A percentile compares a stretch with the other conserved stretches of the same genome.
Conservation (phyloP, 2,888 invertebrate species). For the Phania funesta region DNA sequence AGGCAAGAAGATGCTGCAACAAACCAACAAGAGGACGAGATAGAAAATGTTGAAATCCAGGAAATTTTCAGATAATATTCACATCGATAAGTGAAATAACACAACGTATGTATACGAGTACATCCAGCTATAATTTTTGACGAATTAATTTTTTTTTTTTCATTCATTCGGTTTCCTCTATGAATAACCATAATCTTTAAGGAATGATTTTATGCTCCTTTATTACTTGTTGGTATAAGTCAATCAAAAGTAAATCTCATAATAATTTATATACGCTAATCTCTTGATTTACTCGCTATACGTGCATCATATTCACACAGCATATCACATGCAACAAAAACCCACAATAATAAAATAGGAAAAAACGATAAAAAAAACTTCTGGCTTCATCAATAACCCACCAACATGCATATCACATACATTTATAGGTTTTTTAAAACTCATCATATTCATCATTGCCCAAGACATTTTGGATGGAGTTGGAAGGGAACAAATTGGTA, state of each 20-base stretch:
- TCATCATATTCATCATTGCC: slow-evolving; percentile 46
- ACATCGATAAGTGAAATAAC: no score
- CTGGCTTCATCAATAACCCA: slow-evolving; percentile 38
- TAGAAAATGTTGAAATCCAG: no score
- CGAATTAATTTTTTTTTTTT: background rate
- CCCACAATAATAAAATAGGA: background rate
- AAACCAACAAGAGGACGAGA: no score
- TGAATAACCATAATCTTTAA: no score
- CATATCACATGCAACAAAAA: background rate
- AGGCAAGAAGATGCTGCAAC: no score
- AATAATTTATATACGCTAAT: slow-evolving; percentile 38
- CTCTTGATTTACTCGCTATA: slow-evolving; percentile 61
- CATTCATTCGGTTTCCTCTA: no score
- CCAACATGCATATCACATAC: background rate
- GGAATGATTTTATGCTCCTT: background rate
- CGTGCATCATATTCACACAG: slow-evolving; percentile 32
- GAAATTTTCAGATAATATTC: no score
- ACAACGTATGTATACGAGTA: no score
- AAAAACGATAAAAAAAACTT: background rate
- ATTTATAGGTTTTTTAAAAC: slow-evolving; percentile 1
- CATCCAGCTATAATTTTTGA: no score
- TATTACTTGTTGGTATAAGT: slow-evolving; percentile 51
- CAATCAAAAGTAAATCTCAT: slow-evolving; percentile 62
- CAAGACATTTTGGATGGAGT: slow-evolving; percentile 18
- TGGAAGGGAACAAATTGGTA: slow-evolving; percentile 2